Base-by-base conservation (phyloP, 2,797 vertebrate species). In the Pogonophryne albipinna region DNA sequence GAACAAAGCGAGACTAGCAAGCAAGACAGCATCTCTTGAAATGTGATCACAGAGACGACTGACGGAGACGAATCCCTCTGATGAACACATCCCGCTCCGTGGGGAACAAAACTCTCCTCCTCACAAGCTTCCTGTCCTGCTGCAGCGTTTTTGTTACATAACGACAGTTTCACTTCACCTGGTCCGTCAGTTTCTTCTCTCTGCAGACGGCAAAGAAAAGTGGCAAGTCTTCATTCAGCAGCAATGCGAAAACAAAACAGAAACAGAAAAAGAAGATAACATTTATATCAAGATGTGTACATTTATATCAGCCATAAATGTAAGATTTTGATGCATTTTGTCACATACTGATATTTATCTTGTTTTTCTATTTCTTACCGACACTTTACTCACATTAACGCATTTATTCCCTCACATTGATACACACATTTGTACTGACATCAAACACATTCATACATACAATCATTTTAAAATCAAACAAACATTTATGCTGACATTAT, bases 141-240 rank as follows among this genome's bases (percentile, higher is more conserved):
- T 13, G 81, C 49, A 7, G 61, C 47, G 27, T 73, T 62, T 62
- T 47, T 62, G 49, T 60, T 79, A 38, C 41, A 76, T 83, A 80
- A 83, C 68, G 15, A 78, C 58, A 73, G 75, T 77, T 83, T 84
- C 59, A 68, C 73, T 67, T 73, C 78, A 66, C 49, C 67, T 83
- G 66, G 71, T 79, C 69, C 57, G 76, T 82, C 76, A 76, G 52
- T 62, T 15, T 76, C 51, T 57, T 76, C 44, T 64, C 71, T 74
- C 59, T 50, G 46, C 0, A 69, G 82, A 74, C 65, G 42, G 46
- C n/a, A 16, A 31, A 71, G 73, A 34, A 23, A 53, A 49, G 51
- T 23, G 52, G 47, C 10, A 6, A 70, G 63, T 42, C 52, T 69
- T 47, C 9, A 5, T 47, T 65, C 38, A 4, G 71, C 57, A 58